Evolutionary conservation across 1,140 invertebrate genomes (phyloP).

Genomic region (Drosophila arawakana): DNA sequence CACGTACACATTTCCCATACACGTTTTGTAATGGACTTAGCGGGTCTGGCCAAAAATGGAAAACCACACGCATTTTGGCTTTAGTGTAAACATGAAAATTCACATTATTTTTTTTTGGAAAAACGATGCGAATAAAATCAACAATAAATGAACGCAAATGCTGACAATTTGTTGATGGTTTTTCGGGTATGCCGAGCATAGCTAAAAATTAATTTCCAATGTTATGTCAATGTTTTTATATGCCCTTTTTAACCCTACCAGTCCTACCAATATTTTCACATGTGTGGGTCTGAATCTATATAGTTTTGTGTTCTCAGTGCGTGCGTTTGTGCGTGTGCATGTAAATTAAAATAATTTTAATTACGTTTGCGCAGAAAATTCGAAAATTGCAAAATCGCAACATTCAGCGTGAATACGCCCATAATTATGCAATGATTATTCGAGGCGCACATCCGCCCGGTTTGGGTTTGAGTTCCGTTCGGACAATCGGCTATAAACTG

Average conservation of each 20-base stretch:
- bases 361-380: conserved; percentile 66
- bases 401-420: conserved; percentile 46
- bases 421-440: conserved; percentile 70
- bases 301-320: background rate
- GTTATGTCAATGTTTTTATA: conserved; percentile 46
- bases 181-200: conserved; percentile 51
- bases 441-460: conserved; percentile 21
- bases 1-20: conserved; percentile 18
- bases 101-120: conserved; percentile 23
- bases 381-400: conserved; percentile 43
- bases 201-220: conserved; percentile 74
- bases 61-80: conserved; percentile 50
- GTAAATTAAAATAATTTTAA: conserved; percentile 57
- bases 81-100: conserved; percentile 64
- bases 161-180: conserved; percentile 76
- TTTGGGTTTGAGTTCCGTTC: conserved; percentile 32
- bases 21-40: conserved; percentile 12
- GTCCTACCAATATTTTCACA: background rate
- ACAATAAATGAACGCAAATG: conserved; percentile 64
- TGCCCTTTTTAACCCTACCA: background rate
- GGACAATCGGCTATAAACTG: conserved; percentile 36
- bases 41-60: conserved; percentile 16
- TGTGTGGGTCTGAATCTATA: background rate
- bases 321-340: background rate
- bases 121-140: conserved; percentile 64